Base-by-base conservation (phyloP, 2,113 vertebrate species). In the Cricetomys ansorgei region DNA sequence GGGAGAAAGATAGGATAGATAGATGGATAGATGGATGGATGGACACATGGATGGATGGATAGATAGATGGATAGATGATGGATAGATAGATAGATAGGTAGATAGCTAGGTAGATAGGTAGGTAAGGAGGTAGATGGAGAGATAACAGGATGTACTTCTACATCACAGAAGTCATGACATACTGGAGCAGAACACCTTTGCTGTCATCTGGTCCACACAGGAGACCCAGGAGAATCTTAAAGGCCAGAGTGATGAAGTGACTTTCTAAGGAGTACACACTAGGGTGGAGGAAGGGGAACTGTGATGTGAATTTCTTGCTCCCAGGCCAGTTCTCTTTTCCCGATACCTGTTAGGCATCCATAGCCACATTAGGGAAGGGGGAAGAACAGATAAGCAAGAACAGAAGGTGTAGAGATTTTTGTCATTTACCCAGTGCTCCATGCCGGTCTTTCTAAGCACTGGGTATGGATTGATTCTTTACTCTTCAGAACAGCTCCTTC, bases 161-260 rank as follows among this genome's bases (percentile, higher is more conserved):
- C 0, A 25, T 17, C 11, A 15, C 4, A 27, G 37, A 37, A 64
- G 0, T 62, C 50, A 23, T 8, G 8, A 13, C 2, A 21, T 40
- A 53, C 43, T 40, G 75, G 43, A 86, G 17, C 40, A 31, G 84
- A 64, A 57, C 48, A 23, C 27, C 16, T 85, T 59, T 80, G 59
- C 6, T 67, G 85, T 3, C 91, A 40, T 77, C 85, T 96, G 92
- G 80, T 76, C 97, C 81, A 25, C 48, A 40, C 8, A 11, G 3
- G 29, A 92, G 69, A 69, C 48, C 40, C 7, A 8, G 1, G 29
- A 93, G 67, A 73, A 43, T 4, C 40, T 17, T 10, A n/a, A 75
- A 91, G 55, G 40, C 27, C 55, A 77, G 67, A 89, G 21, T 23
- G 16, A 34, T 10, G 34, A 48, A 29, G 53, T 43, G 64, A 62